phyloP scores from a whole-genome alignment of 2,113 vertebrate genomes.

The Crotalus viridis region DNA sequence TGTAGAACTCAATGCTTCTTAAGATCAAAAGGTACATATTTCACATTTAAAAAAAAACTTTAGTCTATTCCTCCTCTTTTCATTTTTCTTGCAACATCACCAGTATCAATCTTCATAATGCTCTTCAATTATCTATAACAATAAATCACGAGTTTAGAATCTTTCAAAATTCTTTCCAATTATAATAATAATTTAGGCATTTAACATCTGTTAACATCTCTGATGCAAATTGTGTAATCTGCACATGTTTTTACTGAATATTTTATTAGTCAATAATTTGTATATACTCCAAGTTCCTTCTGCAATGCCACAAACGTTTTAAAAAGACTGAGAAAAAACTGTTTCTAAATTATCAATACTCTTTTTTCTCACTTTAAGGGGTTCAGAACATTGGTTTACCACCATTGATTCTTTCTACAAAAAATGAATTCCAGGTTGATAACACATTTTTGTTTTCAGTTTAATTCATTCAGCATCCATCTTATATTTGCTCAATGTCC shows the following conservation, averaged over 20 bases:
- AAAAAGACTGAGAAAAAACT: background rate
- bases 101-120: background rate
- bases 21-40: background rate
- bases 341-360: background rate
- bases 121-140: background rate
- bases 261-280: background rate
- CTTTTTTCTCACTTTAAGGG: background rate
- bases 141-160: background rate
- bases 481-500: background rate
- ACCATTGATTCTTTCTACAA: background rate
- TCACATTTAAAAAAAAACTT: background rate
- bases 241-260: background rate
- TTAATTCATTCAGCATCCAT: background rate
- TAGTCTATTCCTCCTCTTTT: background rate
- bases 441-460: background rate
- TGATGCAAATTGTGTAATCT: background rate
- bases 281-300: background rate
- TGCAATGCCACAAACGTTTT: background rate
- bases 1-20: background rate
- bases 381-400: background rate
- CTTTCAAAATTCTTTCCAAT: background rate
- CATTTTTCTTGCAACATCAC: background rate
- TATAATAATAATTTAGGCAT: background rate
- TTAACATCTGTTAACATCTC: background rate
- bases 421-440: background rate